Conservation (phyloP, 2,888 invertebrate species). For the Plemyria rubiginata region DNA sequence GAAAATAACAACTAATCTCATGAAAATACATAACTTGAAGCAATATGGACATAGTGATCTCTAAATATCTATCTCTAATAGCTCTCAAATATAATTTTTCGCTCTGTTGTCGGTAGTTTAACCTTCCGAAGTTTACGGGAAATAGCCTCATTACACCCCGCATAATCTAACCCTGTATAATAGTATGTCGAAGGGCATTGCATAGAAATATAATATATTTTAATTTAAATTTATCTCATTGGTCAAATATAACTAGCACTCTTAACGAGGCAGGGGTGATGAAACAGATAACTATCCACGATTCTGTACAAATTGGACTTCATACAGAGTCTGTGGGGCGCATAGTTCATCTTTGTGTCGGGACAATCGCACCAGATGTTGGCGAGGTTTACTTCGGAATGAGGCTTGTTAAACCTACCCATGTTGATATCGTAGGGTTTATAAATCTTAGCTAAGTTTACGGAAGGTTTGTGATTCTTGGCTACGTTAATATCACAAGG, state of each 20-base stretch:
- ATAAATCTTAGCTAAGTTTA: not conserved
- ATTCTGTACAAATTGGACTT: slow-evolving; percentile 66
- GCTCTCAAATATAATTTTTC: no score
- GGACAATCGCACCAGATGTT: slow-evolving; percentile 71
- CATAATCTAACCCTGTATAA: no score
- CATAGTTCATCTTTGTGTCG: slow-evolving; percentile 66
- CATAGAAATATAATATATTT: not conserved
- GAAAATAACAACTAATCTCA: not conserved
- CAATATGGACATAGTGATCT: no score
- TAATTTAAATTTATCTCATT: not conserved
- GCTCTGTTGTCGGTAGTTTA: no score
- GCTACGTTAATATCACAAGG: not conserved
- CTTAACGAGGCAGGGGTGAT: slow-evolving; percentile 68
- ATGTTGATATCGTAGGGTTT: not conserved
- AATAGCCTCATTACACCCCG: no score
- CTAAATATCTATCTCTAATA: no score
- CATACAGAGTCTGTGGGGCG: slow-evolving; percentile 67
- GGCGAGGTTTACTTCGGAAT: slow-evolving; percentile 53
- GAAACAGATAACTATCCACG: slow-evolving; percentile 65
- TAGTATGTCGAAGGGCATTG: no score
- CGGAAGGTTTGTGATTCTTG: not conserved
- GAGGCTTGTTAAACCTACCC: slow-evolving; percentile 13
- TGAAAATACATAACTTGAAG: slow-evolving; percentile 1
- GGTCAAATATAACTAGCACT: slow-evolving; percentile 71
- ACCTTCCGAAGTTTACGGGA: no score